Percentiles rank a stretch among this genome's conserved stretches.
Conservation (phyloP, 2,797 vertebrate species). For the Holocentrus rufus region DNA sequence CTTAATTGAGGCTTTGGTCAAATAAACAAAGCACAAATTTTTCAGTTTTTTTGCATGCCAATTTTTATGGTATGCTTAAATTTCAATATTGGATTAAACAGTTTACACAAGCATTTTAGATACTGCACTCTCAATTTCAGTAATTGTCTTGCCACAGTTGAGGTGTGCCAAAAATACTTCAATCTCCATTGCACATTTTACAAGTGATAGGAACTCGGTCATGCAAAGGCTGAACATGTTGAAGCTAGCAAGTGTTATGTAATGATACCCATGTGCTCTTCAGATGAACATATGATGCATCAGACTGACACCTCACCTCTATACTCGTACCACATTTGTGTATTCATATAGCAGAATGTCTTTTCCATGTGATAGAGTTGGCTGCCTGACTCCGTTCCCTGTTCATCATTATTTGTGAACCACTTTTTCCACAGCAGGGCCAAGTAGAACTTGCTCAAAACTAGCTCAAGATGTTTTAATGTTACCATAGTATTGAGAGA, state of each 20-base stretch:
- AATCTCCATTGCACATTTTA: not conserved
- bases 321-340: constrained; percentile 15
- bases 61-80: not conserved
- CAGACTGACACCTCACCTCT: not conserved
- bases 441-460: constrained; percentile 49
- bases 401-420: constrained; percentile 37
- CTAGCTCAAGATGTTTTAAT: constrained; percentile 54
- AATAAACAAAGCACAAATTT: constrained; percentile 1
- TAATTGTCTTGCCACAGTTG: not conserved
- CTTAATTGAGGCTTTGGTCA: not conserved
- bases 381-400: constrained; percentile 19
- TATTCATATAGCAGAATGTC: constrained; percentile 18
- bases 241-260: not conserved
- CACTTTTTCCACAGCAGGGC: constrained; percentile 45
- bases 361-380: constrained; percentile 30
- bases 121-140: not conserved
- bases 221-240: not conserved
- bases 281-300: not conserved
- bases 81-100: constrained; percentile 1
- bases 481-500: constrained; percentile 29
- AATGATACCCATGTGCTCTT: no score
- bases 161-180: not conserved
- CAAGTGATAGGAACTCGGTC: not conserved
- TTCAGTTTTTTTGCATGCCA: not conserved
- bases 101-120: not conserved